Evolutionary conservation across 2,888 invertebrate genomes (phyloP).

Genomic region (Trichopria drosophilae): DNA sequence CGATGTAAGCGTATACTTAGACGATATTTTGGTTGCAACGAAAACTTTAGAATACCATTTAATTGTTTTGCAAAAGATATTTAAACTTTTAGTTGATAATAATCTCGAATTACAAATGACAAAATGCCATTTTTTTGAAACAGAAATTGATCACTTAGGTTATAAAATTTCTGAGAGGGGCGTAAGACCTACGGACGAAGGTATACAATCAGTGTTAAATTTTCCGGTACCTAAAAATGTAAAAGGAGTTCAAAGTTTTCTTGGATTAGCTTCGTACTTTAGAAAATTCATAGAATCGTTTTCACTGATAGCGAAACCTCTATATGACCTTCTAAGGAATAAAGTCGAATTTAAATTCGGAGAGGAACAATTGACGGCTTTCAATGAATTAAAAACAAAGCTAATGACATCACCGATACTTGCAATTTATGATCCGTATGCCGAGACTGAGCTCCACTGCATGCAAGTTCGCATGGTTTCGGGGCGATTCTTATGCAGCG

Average conservation of each 20-base stretch:
- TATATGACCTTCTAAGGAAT: conserved; percentile 5
- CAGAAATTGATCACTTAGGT: conserved; percentile 8
- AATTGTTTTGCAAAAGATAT: conserved; percentile 14
- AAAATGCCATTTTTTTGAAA: conserved; percentile 4
- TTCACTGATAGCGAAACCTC: conserved; percentile 7
- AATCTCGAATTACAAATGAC: conserved; percentile 14
- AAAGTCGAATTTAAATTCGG: too few species aligned
- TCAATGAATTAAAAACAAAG: too few species aligned
- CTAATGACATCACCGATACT: conserved; percentile 38
- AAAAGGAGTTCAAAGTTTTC: conserved; percentile 8
- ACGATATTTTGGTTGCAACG: conserved; percentile 32
- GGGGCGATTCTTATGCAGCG: too few species aligned
- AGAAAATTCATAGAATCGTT: conserved; percentile 12
- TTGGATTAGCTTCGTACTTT: conserved; percentile 11
- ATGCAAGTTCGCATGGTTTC: conserved; percentile 45
- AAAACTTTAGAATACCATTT: conserved; percentile 19
- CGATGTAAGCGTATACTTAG: conserved; percentile 27
- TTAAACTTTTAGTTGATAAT: conserved; percentile 22
- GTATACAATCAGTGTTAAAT: too few species aligned
- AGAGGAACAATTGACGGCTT: too few species aligned
- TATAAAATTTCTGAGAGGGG: conserved; percentile 6
- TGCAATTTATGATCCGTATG: conserved; percentile 41
- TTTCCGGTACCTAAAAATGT: conserved; percentile 9
- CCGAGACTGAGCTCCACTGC: conserved; percentile 47
- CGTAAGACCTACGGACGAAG: background rate